Evolutionary conservation across 2,888 invertebrate species (phyloP), one percentile per base, ranked within the genome.

Genomic region (Acrobasis repandana): DNA sequence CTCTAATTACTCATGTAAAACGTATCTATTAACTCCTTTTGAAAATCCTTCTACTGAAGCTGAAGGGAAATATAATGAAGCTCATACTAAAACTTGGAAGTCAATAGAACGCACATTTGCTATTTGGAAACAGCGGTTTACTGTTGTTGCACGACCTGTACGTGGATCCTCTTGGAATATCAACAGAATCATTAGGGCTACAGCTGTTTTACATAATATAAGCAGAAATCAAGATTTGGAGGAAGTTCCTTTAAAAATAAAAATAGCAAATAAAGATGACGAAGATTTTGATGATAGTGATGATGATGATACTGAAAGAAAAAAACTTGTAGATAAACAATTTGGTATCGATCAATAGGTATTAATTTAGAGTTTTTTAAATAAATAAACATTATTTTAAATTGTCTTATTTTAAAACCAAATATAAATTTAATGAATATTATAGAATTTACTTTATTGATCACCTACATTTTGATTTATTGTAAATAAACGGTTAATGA

Each of bases 201-300:
- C 54, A 18, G 54, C 54, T 20, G 38, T 54, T 10, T 38, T 54
- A 16, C 54, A 54, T 9, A 54, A 54, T 36, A 54, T 54, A 20
- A 43, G 54, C 9, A 43, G 16, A 10, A 18, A 20, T 18, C 15
- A 38, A 15, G 18, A 54, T 20, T 38, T 54, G 1, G 38, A 43
- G 20, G 54, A 54, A 38, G 20, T n/a, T 9, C 11, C 18, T 38
- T 16, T 14, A 14, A 34, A 54, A 5, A 10, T 43, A 11, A 18
- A 16, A 18, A 38, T 14, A 54, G 43, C 11, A 20, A 10, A 52
- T 10, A 38, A 36, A 16, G 38, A 20, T 14, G 18, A 18, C 3
- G 54, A 54, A n/a, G 54, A 20, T 20, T 43, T 43, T 43, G 16
- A 38, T 43, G 54, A 18, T 43, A 54, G 38, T 38, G 6, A 38